Evolutionary conservation across 2,888 invertebrate species (phyloP).

Genomic region (Hemaris fuciformis): DNA sequence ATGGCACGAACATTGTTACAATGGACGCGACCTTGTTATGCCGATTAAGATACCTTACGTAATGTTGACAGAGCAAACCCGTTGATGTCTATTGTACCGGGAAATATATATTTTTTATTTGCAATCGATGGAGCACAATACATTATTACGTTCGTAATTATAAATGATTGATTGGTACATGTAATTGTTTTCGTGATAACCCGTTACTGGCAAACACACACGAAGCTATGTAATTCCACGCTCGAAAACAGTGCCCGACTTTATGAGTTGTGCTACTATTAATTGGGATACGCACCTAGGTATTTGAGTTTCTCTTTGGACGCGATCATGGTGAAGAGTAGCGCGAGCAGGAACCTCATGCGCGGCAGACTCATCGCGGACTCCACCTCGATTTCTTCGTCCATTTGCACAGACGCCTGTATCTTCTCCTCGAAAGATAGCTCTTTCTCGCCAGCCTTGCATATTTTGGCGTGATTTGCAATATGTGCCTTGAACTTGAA

Average conservation of each 20-base stretch:
- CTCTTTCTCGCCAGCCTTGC: constrained; percentile 54
- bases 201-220: constrained; percentile 73
- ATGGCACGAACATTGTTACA: constrained; percentile 39
- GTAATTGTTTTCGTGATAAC: constrained; percentile 40
- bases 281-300: constrained; percentile 84
- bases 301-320: constrained; percentile 88
- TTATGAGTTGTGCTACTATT: constrained; percentile 51
- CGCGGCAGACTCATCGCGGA: constrained; percentile 85
- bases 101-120: constrained; percentile 18
- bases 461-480: constrained; percentile 83
- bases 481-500: constrained; percentile 89
- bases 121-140: constrained; percentile 4
- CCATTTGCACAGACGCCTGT: constrained; percentile 48
- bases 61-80: constrained; percentile 41
- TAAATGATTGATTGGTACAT: constrained; percentile 23
- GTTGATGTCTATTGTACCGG: constrained; percentile 66
- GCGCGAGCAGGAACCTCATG: constrained; percentile 90
- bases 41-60: constrained; percentile 44
- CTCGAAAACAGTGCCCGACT: constrained; percentile 63
- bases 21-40: constrained; percentile 48
- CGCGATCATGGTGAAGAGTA: constrained; percentile 91
- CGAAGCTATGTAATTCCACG: constrained; percentile 69
- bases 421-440: constrained; percentile 49
- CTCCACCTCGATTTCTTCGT: constrained; percentile 65
- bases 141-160: constrained; percentile 1